Evolutionary conservation across 1,140 invertebrate genomes (phyloP).

Genomic region (Cylas formicarius): DNA sequence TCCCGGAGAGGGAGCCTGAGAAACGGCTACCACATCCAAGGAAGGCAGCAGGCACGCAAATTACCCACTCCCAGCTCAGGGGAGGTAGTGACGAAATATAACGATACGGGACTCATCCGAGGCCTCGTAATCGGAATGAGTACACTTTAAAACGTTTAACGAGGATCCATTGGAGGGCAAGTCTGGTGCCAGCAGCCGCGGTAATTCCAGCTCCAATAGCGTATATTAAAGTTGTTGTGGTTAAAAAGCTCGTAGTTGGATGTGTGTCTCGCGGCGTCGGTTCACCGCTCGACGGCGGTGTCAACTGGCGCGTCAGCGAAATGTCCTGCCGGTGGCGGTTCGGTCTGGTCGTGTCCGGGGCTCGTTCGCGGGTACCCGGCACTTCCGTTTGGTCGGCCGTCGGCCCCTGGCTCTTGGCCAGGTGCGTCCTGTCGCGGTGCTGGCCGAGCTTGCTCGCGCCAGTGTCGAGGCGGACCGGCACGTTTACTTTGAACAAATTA

Average conservation of each 20-base stretch:
- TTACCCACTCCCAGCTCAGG: conserved; percentile 76
- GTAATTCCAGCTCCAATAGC: conserved; percentile 63
- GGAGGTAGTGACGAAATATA: conserved; percentile 80
- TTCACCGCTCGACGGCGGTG: conserved; percentile 34
- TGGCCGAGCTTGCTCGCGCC: too few species aligned
- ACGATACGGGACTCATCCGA: conserved; percentile 70
- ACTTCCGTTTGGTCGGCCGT: conserved; percentile 20
- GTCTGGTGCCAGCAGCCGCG: conserved; percentile 82
- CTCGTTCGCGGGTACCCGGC: conserved; percentile 16
- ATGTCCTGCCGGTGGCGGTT: conserved; percentile 24
- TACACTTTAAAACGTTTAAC: conserved; percentile 84
- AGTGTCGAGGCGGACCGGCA: conserved; percentile 57
- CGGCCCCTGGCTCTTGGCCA: too few species aligned
- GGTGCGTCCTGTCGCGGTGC: conserved; percentile 50
- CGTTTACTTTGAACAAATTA: conserved; percentile 78
- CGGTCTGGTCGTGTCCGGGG: too few species aligned
- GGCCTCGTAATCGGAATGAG: conserved; percentile 74
- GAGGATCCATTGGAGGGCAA: conserved; percentile 85
- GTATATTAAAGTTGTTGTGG: conserved; percentile 75
- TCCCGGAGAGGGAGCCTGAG: conserved; percentile 73
- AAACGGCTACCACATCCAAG: conserved; percentile 82
- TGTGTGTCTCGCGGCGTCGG: conserved; percentile 53
- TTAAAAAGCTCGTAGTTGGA: conserved; percentile 71
- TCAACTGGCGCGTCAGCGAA: conserved; percentile 24
- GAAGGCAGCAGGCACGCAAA: conserved; percentile 47